Evolutionary conservation across 2,888 invertebrate species (phyloP).

Genomic region (Melikaiella ostensackeni): DNA sequence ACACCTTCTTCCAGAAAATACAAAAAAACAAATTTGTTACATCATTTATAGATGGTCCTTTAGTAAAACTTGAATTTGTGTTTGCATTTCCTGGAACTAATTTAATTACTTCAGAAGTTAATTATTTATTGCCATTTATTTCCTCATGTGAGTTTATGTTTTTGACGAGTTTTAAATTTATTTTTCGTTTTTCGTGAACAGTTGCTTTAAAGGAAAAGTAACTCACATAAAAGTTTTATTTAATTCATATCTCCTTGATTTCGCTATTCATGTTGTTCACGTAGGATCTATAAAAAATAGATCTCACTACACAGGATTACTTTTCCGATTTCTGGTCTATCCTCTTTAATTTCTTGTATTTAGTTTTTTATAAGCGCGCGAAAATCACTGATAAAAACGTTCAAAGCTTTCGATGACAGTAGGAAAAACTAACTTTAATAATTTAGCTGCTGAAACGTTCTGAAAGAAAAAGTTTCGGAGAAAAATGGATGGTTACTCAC

Average conservation of each 20-base stretch:
- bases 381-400: not conserved
- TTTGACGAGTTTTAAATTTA: not conserved
- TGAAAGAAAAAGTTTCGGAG: too few relatives aligned
- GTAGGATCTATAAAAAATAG: not conserved
- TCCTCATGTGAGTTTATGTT: not conserved
- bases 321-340: not conserved
- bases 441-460: too few relatives aligned
- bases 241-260: constrained; percentile 22
- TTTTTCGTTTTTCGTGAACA: not conserved
- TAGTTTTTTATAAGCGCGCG: not conserved
- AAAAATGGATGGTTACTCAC: too few relatives aligned
- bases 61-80: not conserved
- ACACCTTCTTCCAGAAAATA: too few relatives aligned
- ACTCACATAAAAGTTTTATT: constrained; percentile 4
- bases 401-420: not conserved
- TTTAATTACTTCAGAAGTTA: not conserved
- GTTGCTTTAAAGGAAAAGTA: not conserved
- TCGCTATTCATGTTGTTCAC: constrained; percentile 1
- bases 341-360: not conserved
- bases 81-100: not conserved
- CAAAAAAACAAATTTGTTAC: too few relatives aligned
- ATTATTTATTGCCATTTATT: not conserved
- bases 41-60: too few relatives aligned
- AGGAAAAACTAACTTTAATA: too few relatives aligned
- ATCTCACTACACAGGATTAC: not conserved